Evolutionary conservation across 2,888 invertebrate genomes (phyloP), one percentile per base, ranked within the genome.

Genomic region (Chymomyza fuscimana): DNA sequence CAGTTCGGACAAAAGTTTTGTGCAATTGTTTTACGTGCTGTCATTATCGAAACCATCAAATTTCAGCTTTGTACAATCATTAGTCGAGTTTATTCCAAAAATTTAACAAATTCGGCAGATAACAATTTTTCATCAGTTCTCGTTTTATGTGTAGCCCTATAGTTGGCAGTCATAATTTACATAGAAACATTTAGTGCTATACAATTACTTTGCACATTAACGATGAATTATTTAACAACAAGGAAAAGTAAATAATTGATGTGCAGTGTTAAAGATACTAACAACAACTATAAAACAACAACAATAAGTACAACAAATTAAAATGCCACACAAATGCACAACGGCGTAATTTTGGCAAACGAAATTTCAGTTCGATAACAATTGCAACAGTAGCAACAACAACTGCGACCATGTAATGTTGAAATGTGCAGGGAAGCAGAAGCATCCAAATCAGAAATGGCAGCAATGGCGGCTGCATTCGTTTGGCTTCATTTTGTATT

Each of bases 211-310:
- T 6, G 9, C 70, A 77, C 77, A 80, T 80, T 80, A 80, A 80
- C 80, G 75, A 75, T 80, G 80, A 82, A 80, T 80, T 82, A 80
- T 80, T 80, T 71, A 80, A 62, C 56, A 74, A 58, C 50, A 65
- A 70, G 70, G 61, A 51, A 64, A 65, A 63, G 61, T 67, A 74
- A 65, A 74, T 70, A 65, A 67, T 19, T 46, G 12, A 46, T 46
- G 68, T 63, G 61, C 51, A 40, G 69, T 63, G 65, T 66, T 46
- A 36, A 56, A 51, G n/a, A 63, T 46, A 25, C 54, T 51, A 79
- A 62, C n/a, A 19, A 66, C 62, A 68, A 9, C 22, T 36, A 29
- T 51, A 7, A 12, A 52, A 19, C 63, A 66, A 54, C 50, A 46
- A 40, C 50, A 19, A 19, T 15, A 54, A 16, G 3, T 12, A n/a